Evolutionary conservation across 2,797 vertebrate species (phyloP).

Genomic region (Malacoctenus gilli): DNA sequence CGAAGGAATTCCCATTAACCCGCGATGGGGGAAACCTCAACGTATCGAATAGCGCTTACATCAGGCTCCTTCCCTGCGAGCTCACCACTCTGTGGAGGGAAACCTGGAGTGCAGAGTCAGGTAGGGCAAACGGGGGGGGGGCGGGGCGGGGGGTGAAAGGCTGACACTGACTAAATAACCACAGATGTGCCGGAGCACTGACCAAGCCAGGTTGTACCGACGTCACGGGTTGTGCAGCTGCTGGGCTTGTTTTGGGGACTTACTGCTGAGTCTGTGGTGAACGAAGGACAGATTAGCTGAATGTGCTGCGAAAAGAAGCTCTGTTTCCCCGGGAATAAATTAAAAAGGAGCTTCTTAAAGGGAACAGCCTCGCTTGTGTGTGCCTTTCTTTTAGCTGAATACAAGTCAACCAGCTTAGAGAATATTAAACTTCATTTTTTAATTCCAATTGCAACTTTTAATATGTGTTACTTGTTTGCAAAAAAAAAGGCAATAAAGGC

Average conservation of each 20-base stretch:
- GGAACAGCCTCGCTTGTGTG: constrained; percentile 32
- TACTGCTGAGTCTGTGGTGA: constrained; percentile 61
- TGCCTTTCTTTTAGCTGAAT: constrained; percentile 52
- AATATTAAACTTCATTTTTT: constrained; percentile 44
- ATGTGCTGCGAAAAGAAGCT: constrained; percentile 47
- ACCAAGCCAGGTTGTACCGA: constrained; percentile 53
- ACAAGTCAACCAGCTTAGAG: constrained; percentile 56
- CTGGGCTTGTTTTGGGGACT: constrained; percentile 55
- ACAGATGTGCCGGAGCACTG: constrained; percentile 48
- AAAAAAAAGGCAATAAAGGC: constrained; percentile 49
- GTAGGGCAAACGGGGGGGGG: constrained; percentile 62
- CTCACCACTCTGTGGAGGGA: constrained; percentile 69
- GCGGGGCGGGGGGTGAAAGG: constrained; percentile 66
- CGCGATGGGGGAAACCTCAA: constrained; percentile 69
- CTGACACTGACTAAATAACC: constrained; percentile 61
- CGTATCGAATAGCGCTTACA: constrained; percentile 80
- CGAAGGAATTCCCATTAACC: constrained; percentile 69
- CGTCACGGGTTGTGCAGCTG: constrained; percentile 43
- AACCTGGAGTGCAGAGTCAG: constrained; percentile 70
- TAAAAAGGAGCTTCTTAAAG: constrained; percentile 31
- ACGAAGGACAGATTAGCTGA: constrained; percentile 51
- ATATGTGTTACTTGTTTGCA: constrained; percentile 30
- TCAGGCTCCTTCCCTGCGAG: constrained; percentile 69
- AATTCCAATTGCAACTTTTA: constrained; percentile 42
- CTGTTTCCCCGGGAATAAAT: constrained; percentile 54